Conservation (phyloP, 2,113 vertebrate species). For the Uria aalge region DNA sequence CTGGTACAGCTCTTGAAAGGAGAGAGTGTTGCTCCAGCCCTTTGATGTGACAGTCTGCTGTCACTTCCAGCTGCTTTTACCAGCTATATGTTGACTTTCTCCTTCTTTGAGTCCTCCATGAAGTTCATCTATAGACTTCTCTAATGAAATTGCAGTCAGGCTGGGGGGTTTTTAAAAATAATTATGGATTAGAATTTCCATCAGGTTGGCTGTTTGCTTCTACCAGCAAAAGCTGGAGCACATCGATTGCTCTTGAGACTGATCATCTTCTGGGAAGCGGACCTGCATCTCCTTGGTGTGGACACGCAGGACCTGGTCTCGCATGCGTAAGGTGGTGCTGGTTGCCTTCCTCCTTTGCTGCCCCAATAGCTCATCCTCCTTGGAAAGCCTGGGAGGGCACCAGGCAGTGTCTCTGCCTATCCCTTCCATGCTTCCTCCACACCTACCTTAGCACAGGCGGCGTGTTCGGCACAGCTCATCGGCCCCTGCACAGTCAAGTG, state of each 20-base stretch:
- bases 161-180: background rate
- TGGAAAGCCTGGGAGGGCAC: background rate
- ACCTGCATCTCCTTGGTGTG: background rate
- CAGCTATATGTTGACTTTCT: background rate
- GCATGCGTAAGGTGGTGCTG: background rate
- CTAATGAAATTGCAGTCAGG: background rate
- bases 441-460: background rate
- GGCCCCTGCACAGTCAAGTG: accelerated
- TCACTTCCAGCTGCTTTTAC: background rate
- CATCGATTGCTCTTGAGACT: accelerated
- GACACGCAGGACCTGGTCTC: background rate
- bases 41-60: constrained; percentile 6
- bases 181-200: background rate
- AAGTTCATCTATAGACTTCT: background rate
- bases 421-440: accelerated
- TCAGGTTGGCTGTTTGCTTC: background rate
- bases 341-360: background rate
- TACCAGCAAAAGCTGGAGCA: background rate
- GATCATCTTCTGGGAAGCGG: background rate
- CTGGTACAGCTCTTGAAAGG: background rate
- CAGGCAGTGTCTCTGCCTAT: background rate
- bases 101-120: background rate
- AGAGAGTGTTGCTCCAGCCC: background rate
- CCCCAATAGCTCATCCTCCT: background rate
- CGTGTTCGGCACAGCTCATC: accelerated